Evolutionary conservation across 2,113 vertebrate genomes (phyloP).

Genomic region (Atractosteus spatula): DNA sequence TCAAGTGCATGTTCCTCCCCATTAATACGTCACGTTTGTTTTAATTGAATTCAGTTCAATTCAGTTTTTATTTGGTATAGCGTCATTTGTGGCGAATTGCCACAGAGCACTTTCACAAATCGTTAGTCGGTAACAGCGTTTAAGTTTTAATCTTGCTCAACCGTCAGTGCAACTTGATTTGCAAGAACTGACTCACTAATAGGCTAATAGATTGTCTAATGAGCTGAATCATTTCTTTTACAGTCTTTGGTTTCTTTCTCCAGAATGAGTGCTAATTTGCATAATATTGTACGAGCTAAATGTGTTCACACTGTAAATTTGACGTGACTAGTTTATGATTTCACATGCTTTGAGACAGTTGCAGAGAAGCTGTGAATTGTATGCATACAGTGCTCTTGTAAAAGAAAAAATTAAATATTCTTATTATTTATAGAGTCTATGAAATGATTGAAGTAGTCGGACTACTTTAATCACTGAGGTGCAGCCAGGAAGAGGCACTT

Average conservation of each 20-base stretch:
- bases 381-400: too few species aligned
- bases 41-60: neutral
- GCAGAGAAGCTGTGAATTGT: neutral
- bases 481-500: too few species aligned
- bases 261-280: neutral
- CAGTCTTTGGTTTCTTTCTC: neutral
- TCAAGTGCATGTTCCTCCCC: neutral
- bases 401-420: too few species aligned
- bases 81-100: neutral
- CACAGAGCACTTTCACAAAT: neutral
- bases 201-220: slow-evolving; percentile 5
- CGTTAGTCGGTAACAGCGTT: neutral
- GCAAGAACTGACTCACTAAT: neutral
- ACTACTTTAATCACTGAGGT: too few species aligned
- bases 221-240: neutral
- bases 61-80: neutral
- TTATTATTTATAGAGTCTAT: too few species aligned
- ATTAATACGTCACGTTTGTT: neutral
- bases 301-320: too few species aligned
- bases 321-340: too few species aligned
- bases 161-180: neutral
- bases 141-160: neutral
- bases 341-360: too few species aligned
- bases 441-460: too few species aligned
- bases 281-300: neutral